Evolutionary conservation across 1,140 invertebrate species (phyloP).

Genomic region (Drosophila triauraria): DNA sequence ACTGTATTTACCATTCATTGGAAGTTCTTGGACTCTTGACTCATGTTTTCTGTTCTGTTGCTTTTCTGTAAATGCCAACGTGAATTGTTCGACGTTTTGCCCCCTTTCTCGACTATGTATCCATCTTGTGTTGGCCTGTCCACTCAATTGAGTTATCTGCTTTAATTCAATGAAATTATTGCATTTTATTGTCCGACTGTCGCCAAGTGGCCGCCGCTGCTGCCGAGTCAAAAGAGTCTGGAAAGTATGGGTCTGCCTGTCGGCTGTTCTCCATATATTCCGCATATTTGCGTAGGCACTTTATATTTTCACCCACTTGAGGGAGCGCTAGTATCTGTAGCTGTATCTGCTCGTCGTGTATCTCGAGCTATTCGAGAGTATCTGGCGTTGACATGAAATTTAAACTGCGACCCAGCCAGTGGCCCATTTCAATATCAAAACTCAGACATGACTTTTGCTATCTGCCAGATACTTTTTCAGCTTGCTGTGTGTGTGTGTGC

Average conservation of each 20-base stretch:
- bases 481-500: slow-evolving; percentile 14
- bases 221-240: slow-evolving; percentile 17
- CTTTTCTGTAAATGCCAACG: slow-evolving; percentile 32
- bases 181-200: slow-evolving; percentile 64
- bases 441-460: slow-evolving; percentile 58
- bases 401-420: slow-evolving; percentile 52
- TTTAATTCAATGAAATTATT: slow-evolving; percentile 74
- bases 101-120: neutral
- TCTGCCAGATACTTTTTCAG: slow-evolving; percentile 47
- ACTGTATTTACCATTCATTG: neutral
- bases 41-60: slow-evolving; percentile 4
- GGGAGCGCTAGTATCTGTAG: slow-evolving; percentile 12
- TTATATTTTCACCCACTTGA: slow-evolving; percentile 30
- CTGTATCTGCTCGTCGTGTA: slow-evolving; percentile 11
- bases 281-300: slow-evolving; percentile 53
- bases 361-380: slow-evolving; percentile 40
- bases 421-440: slow-evolving; percentile 54
- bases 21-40: slow-evolving; percentile 17
- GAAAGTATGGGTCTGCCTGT: slow-evolving; percentile 13
- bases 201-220: slow-evolving; percentile 45
- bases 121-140: slow-evolving; percentile 32
- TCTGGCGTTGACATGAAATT: slow-evolving; percentile 64
- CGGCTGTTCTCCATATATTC: slow-evolving; percentile 25
- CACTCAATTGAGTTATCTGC: slow-evolving; percentile 73
- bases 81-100: slow-evolving; percentile 10